Evolutionary conservation across 1,140 invertebrate species (phyloP), one percentile per base, ranked within the genome.

Genomic region (Procambarus clarkii): DNA sequence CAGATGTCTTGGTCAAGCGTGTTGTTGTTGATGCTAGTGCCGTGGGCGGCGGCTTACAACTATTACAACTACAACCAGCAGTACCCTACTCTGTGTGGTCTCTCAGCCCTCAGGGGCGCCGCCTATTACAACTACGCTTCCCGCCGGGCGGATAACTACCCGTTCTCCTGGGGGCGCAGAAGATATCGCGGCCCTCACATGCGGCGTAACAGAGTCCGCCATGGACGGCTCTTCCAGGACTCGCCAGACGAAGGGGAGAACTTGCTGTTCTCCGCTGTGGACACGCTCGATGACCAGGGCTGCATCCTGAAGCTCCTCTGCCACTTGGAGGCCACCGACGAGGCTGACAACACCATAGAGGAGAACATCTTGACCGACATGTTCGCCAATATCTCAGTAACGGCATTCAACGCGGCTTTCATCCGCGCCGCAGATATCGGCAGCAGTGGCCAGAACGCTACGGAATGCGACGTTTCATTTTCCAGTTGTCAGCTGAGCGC

Each of bases 281-380:
- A 15, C 9, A 45, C 82, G 60, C 60, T 89, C 18, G 87, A 89
- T 60, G 79, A 79, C 46, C n/a, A 76, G 4, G 87, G 87, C 45
- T 89, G 87, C 48, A 71, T 89, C 34, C 87, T 89, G 60, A 89
- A 89, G 76, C 60, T 91, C 8, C 71, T 91, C n/a, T 91, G 89
- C 21, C 74, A 69, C 58, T 58, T 91, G 54, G 46, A 91, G 82
- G 34, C 77, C 54, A 91, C 69, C 82, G 89, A 91, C 44, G 74
- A 46, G 21, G 44, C 9, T 0, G 18, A 4, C 60, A 64, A 46
- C 79, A 54, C 79, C 7, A 64, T 46, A 3, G 58, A 89, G 46
- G 87, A 89, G 79, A 44, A 11, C 46, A 83, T 64, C 58, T 76
- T 91, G 76, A 54, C 64, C 5, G 74, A 78, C 18, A 85, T 86